Conservation (phyloP, 64 coral and sea anemone species). For the Hydrozoanthus tunicans region DNA sequence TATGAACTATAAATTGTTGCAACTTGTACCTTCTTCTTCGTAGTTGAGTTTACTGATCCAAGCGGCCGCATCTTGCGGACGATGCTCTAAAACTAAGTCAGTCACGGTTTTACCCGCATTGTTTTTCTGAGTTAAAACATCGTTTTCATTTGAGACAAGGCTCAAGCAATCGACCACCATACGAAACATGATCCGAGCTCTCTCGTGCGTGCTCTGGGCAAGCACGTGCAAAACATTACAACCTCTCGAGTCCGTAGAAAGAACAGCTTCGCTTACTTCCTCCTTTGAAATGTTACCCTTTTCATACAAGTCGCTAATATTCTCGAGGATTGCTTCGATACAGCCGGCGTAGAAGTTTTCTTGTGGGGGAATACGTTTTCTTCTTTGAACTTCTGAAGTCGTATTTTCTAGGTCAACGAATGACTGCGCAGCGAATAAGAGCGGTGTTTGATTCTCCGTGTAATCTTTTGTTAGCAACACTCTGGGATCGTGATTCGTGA, state of each 20-base stretch:
- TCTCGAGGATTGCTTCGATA: constrained; percentile 12
- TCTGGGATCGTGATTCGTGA: constrained; percentile 18
- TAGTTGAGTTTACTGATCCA: constrained; percentile 33
- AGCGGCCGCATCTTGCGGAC: constrained; percentile 23
- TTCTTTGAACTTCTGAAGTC: neutral
- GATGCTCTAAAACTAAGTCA: constrained; percentile 12
- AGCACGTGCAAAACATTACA: constrained; percentile 31
- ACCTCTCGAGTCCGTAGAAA: neutral
- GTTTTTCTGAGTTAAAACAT: constrained; percentile 44
- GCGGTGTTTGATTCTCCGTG: constrained; percentile 22
- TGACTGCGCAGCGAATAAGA: constrained; percentile 34
- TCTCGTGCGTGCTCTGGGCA: constrained; percentile 45
- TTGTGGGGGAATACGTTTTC: constrained; percentile 38
- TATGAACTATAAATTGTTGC: no score
- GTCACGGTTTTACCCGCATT: constrained; percentile 48
- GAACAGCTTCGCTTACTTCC: constrained; percentile 1
- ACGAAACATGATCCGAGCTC: constrained; percentile 40
- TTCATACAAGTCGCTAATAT: constrained; percentile 17
- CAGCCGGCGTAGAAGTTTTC: constrained; percentile 60
- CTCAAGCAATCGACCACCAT: constrained; percentile 15
- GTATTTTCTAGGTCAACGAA: constrained; percentile 52
- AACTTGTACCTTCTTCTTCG: constrained; percentile 41
- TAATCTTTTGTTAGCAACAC: constrained; percentile 40
- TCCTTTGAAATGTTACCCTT: constrained; percentile 45
- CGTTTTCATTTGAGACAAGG: neutral